Evolutionary conservation across 92 coral and sea anemone species (phyloP), one percentile per base, ranked within the genome.

Genomic region (Galaxea fascicularis): DNA sequence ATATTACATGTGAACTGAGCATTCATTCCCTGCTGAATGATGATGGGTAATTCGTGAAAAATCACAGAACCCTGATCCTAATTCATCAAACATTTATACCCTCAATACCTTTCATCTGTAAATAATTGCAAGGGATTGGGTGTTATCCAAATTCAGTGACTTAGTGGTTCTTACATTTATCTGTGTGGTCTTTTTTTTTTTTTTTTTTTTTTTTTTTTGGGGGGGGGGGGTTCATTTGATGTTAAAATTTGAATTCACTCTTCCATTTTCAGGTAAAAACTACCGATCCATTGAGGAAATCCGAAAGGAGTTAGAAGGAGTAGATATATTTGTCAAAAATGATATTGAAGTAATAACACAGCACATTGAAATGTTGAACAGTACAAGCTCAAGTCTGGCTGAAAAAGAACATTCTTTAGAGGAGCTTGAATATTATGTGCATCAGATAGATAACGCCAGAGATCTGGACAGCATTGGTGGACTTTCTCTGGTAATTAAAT

Each of bases 381-480:
- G 75, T 28, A 89, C 92, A 54, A 49, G 85, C 8, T 85, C 94
- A 54, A 80, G 91, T 41, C 49, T 91, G 58, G 69, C 90, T 10
- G 97, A 89, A 67, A 89, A 89, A 70, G 85, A 83, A 10, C 89
- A 80, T 77, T 91, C 98, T 25, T 84, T 96, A 75, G 93, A 92
- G 52, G 99, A 96, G 80, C 88, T 96, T 65, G 99, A 96, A 39
- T 96, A 89, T 82, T 91, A 80, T 76, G 98, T 94, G 17, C 99
- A 96, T 87, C 99, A 94, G 82, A 94, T 95, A 41, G 98, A 96
- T 78, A 96, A 96, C 91, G 99, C 98, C n/a, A 84, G 87, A 45
- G 98, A 96, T 81, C 86, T 96, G 46, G 85, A 91, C 44, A 88
- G 89, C 4, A 91, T 94, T 87, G 99, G 99, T 29, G 99, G 99